These are phyloP conservation scores for Apostichopus californicus DNA, from an alignment of 35 echinoderm and acorn worm species.

Conservation along the genomic window DNA sequence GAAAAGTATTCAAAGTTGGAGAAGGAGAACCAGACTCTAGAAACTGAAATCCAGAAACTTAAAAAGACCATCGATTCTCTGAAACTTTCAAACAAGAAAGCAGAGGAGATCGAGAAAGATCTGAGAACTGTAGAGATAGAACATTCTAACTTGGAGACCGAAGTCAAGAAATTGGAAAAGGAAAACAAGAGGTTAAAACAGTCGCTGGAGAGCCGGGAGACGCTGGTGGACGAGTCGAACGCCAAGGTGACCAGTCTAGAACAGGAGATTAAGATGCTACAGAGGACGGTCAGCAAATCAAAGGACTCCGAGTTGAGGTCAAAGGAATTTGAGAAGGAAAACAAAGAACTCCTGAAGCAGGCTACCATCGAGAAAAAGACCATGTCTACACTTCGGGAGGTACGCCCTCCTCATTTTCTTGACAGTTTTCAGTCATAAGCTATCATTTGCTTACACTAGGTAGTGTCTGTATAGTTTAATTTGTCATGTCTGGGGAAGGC, in stretches of 20 bases:
- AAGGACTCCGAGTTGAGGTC: conserved; percentile 72
- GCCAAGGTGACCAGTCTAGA: conserved; percentile 72
- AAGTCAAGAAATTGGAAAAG: conserved; percentile 75
- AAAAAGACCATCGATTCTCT: conserved; percentile 82
- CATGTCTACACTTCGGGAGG: conserved; percentile 87
- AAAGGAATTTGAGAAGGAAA: conserved; percentile 92
- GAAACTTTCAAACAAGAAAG: conserved; percentile 73
- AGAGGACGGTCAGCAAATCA: conserved; percentile 75
- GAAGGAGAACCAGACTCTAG: conserved; percentile 87
- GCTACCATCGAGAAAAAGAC: conserved; percentile 97
- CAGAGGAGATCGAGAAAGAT: conserved; percentile 89
- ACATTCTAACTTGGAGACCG: conserved; percentile 67
- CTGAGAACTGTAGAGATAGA: conserved; percentile 69
- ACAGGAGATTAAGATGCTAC: conserved; percentile 75
- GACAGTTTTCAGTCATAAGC: background rate
- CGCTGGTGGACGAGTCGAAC: conserved; percentile 79
- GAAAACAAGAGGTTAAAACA: conserved; percentile 87
- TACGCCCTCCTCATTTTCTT: conserved; percentile 12
- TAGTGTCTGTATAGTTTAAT: too few species aligned
- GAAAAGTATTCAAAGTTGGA: conserved; percentile 79
- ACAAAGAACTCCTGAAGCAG: conserved; percentile 90
- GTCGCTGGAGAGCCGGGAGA: conserved; percentile 78
- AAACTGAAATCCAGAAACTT: conserved; percentile 79
- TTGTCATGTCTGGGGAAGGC: background rate
- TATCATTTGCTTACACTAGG: too few species aligned